Base-by-base conservation (phyloP, 2,113 vertebrate species). In the Elephas maximus region DNA sequence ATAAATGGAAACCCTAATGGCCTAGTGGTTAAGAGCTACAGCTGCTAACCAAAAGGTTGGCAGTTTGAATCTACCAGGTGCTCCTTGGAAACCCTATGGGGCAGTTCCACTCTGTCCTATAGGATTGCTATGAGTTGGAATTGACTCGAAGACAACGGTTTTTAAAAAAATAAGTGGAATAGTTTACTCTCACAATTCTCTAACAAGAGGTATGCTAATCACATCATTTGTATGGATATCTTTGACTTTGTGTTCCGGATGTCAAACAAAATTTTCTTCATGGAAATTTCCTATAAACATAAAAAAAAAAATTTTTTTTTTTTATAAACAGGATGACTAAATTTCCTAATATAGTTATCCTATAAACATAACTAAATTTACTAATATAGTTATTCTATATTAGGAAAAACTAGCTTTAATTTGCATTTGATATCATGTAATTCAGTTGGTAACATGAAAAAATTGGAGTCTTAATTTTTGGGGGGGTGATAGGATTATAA, bases 371-470 rank as follows among this genome's bases (percentile, higher is more conserved):
- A 98, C 79, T 96, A 80, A 37, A 73, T 73, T 37, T 73, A 15
- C 18, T 21, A 20, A 37, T 21, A 73, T 37, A 73, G 33, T 73
- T 73, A 18, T 8, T 17, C 67, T 71, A 71, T 71, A 63, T 62
- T 62, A 62, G 60, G 60, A 62, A 62, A 97, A 97, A 73, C 62
- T 95, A 97, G 88, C 94, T 98, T 98, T 81, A 98, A 95, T 97
- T 98, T 96, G 87, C 97, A 97, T 97, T 97, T 98, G 63, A 93
- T 96, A 97, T 98, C 97, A 97, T 97, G 93, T 98, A 97, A 98
- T 98, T 96, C 98, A 97, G 97, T 97, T 98, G 93, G 93, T 96
- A 98, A 98, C 97, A 95, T 98, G 98, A 98, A 97, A 98, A 98
- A 98, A 96, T 95, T 97, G 96, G 88, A 97, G 96, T 98, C 94